Evolutionary conservation across 2,797 vertebrate genomes (phyloP), one percentile per base, ranked within the genome.

Genomic region (Tokudaia muenninki): DNA sequence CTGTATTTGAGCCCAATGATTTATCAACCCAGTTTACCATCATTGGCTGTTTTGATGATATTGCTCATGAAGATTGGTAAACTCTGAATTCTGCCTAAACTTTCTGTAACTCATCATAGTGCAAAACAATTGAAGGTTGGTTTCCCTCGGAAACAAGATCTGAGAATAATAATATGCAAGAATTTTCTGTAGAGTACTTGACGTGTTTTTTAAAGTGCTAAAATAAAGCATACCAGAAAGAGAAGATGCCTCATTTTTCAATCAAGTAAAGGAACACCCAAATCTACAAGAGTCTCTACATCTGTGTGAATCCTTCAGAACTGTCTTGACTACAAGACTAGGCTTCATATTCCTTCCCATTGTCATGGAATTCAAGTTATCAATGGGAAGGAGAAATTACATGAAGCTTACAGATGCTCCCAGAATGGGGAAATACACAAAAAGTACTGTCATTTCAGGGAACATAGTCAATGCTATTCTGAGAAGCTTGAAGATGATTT

Each of bases 1-100:
- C 1, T 67, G 1, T 12, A 8, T 52, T 63, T 29, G 12, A 81
- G 37, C 37, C 41, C 59, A 80, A 10, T 50, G 21, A 70, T 50
- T n/a, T 1, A 50, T 2, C 14, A 81, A 11, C 31, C 1, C 3
- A 31, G 6, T n/a, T 74, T 22, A 57, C 5, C 22, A 11, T 0
- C 55, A 87, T 13, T 57, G 1, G 59, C 75, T 6, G 26, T 34
- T 78, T 92, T 95, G 29, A 59, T 4, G 29, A 5, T 2, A 47
- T 47, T 34, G 4, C 1, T 59, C 50, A 7, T 31, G 8, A 29
- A 92, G 37, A 37, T 72, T 17, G 24, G 7, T 14, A 82, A 37
- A 1, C 26, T 80, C 41, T 78, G 22, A 61, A 57, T 90, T 80
- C 63, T 89, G 0, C 19, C 26, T 81, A 41, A 82, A 90, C 44